Evolutionary conservation across 2,113 vertebrate species (phyloP).

Genomic region (Ctenomys sociabilis): DNA sequence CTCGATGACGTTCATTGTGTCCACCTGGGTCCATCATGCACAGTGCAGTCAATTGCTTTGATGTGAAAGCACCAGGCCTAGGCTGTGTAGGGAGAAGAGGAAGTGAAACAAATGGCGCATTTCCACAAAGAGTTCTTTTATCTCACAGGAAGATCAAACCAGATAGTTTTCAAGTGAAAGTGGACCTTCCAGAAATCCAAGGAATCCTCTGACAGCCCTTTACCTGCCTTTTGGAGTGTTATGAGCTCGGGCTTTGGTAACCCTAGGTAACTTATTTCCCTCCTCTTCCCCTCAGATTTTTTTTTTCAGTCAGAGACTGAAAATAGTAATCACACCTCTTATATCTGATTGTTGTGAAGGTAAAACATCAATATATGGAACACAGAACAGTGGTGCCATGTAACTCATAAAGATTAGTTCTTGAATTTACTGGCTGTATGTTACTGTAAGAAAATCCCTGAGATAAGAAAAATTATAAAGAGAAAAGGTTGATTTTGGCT

Average conservation of each 20-base stretch:
- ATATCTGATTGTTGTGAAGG: background rate
- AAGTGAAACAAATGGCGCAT: background rate
- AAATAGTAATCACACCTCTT: background rate
- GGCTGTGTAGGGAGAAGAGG: background rate
- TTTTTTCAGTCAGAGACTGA: background rate
- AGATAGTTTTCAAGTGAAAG: background rate
- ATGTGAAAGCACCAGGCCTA: background rate
- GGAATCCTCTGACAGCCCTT: background rate
- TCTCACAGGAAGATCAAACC: background rate
- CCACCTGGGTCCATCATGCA: background rate
- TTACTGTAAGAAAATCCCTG: background rate
- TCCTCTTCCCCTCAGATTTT: background rate
- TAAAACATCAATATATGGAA: background rate
- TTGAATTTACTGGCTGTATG: background rate
- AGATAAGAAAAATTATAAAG: background rate
- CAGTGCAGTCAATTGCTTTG: background rate
- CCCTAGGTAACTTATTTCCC: background rate
- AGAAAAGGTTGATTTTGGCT: background rate
- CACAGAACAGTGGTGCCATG: background rate
- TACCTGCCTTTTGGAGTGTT: background rate
- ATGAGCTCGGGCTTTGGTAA: background rate
- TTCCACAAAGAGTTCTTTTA: background rate
- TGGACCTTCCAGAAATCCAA: slow-evolving; percentile 24
- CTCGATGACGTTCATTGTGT: background rate
- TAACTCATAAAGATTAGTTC: background rate